Evolutionary conservation across 2,797 vertebrate genomes (phyloP).

Genomic region (Rhyacichthys aspro): DNA sequence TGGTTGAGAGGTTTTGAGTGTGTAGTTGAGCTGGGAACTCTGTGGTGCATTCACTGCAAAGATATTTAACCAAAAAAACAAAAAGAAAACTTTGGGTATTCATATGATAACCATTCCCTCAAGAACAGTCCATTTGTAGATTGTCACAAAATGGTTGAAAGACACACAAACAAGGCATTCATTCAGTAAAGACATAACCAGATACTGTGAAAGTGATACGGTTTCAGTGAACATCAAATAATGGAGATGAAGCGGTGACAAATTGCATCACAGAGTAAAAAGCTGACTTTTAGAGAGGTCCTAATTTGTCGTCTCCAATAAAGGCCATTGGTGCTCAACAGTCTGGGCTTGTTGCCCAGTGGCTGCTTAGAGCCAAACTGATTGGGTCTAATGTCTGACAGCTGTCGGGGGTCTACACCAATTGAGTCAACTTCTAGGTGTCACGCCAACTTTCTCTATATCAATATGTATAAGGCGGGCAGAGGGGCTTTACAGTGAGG

Average conservation of each 20-base stretch:
- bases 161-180: no score
- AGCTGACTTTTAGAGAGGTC: slow-evolving; percentile 59
- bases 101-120: not conserved
- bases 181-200: slow-evolving; percentile 18
- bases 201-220: slow-evolving; percentile 45
- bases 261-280: slow-evolving; percentile 63
- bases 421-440: slow-evolving; percentile 62
- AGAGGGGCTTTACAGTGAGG: slow-evolving; percentile 53
- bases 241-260: slow-evolving; percentile 59
- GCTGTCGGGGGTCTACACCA: slow-evolving; percentile 66
- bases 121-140: no score
- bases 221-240: slow-evolving; percentile 44
- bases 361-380: slow-evolving; percentile 67
- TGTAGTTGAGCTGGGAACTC: slow-evolving; percentile 17
- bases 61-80: not conserved
- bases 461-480: slow-evolving; percentile 71
- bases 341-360: slow-evolving; percentile 72
- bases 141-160: no score
- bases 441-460: slow-evolving; percentile 68
- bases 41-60: not conserved
- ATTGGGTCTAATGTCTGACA: slow-evolving; percentile 80
- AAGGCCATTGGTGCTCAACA: slow-evolving; percentile 68
- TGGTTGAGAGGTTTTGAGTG: slow-evolving; percentile 15
- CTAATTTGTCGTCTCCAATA: slow-evolving; percentile 80
- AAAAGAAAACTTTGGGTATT: not conserved